Base-by-base conservation (phyloP, 2,797 vertebrate genomes). In the Microchirus variegatus region DNA sequence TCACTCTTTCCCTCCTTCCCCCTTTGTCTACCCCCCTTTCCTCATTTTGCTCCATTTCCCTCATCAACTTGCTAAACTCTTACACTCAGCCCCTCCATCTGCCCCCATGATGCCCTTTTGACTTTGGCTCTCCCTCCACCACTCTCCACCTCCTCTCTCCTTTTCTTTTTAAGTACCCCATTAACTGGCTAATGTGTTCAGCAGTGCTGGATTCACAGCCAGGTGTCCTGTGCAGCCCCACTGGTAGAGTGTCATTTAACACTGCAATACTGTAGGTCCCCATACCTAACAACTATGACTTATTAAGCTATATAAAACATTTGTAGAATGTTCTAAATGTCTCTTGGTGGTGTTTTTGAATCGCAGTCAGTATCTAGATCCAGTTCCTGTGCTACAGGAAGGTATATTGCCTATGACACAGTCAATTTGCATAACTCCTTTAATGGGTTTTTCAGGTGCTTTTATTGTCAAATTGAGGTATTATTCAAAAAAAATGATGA, bases 121-220 rank as follows among this genome's bases (percentile, higher is more conserved):
- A 77, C 76, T 87, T 64, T 78, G 75, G 53, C 73, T 81, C 57
- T 52, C n/a, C 47, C 48, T 71, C 67, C 54, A 53, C 50, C 49
- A 40, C 50, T 50, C 42, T 40, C 48, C 67, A 58, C 63, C 53
- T 63, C 50, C 49, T 63, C 53, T 71, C 50, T 59, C 57, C 19
- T 54, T 42, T 51, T 70, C 57, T 59, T 67, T 80, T 53, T 55
- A 69, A 79, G 63, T 60, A 63, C 64, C 56, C 71, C 55, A 81
- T 84, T 80, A 78, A 85, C 67, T 59, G 38, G 10, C 50, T 89
- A 78, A 87, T 89, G 83, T 66, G 53, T 86, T 86, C 66, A 79
- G 77, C 85, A 87, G 85, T 41, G 73, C 63, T 70, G 36, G 42
- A 36, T 71, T 53, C 62, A 43, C 73, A 70, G 70, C 70, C 83